phyloP scores from a whole-genome alignment of 2,888 invertebrate genomes.

The Galeruca laticollis region DNA sequence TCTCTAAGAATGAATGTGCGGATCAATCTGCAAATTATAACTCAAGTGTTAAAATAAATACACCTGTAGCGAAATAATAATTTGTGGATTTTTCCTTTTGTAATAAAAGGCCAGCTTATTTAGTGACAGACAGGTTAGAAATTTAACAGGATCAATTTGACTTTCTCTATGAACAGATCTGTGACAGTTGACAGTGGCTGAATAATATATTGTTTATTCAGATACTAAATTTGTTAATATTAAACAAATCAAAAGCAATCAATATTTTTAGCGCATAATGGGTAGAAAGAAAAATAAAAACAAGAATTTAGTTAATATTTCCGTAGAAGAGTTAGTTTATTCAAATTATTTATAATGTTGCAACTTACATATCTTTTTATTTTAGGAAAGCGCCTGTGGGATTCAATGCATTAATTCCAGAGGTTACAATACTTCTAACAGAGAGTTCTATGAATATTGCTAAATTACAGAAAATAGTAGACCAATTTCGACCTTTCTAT shows the following conservation, averaged over 20 bases:
- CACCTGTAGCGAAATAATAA: no score
- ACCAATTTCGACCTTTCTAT: conserved; percentile 30
- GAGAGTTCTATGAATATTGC: neutral
- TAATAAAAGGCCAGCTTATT: no score
- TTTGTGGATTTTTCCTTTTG: no score
- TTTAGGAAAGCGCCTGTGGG: neutral
- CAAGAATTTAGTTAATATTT: neutral
- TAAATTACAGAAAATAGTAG: conserved; percentile 12
- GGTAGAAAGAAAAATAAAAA: neutral
- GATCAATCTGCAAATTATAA: no score
- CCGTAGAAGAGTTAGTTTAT: neutral
- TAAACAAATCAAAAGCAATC: neutral
- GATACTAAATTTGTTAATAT: neutral
- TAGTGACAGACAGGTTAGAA: no score
- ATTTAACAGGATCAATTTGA: no score
- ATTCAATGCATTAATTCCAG: conserved; percentile 4
- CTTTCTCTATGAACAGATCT: no score
- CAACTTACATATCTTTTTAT: neutral
- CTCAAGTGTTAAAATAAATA: no score
- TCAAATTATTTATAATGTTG: neutral
- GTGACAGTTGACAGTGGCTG: no score
- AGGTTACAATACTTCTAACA: conserved; percentile 14
- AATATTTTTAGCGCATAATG: neutral
- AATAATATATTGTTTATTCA: no score
- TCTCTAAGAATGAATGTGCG: no score